A percentile compares a stretch with the other conserved stretches of the same genome.
phyloP scores from a whole-genome alignment of 2,888 invertebrate genomes.

The Pollenia amentaria region DNA sequence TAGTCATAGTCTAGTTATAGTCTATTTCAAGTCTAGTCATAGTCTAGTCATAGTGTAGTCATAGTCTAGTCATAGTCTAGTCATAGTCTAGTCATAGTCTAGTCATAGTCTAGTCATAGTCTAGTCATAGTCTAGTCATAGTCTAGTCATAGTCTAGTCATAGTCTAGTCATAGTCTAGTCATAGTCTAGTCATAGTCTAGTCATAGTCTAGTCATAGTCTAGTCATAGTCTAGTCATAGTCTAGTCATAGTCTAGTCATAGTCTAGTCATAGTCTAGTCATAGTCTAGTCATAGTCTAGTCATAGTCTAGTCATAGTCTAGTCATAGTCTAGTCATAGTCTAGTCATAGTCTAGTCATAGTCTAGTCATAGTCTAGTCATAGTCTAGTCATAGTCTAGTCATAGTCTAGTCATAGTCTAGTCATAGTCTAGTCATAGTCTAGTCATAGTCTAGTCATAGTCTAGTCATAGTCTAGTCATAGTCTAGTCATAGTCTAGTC shows the following conservation, averaged over 20 bases:
- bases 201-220: slow-evolving; percentile 6
- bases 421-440: background rate
- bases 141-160: slow-evolving; percentile 6
- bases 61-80: slow-evolving; percentile 6
- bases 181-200: slow-evolving; percentile 6
- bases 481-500: background rate
- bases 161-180: slow-evolving; percentile 6
- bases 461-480: background rate
- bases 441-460: background rate
- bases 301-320: slow-evolving; percentile 6
- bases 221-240: slow-evolving; percentile 6
- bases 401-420: too few relatives aligned
- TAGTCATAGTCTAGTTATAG: slow-evolving; percentile 3
- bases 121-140: background rate
- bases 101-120: slow-evolving; percentile 6
- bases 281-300: slow-evolving; percentile 6
- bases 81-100: slow-evolving; percentile 6
- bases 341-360: slow-evolving; percentile 6
- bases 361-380: slow-evolving; percentile 6
- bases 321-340: slow-evolving; percentile 6
- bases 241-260: slow-evolving; percentile 6
- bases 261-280: slow-evolving; percentile 6
- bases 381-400: slow-evolving; percentile 6
- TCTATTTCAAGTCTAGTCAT: background rate
- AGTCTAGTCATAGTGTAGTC: background rate